A percentile compares a stretch with the other conserved stretches of the same genome.
Conservation (phyloP, 1,140 invertebrate species). For the Macrotrachela quadricornifera region DNA sequence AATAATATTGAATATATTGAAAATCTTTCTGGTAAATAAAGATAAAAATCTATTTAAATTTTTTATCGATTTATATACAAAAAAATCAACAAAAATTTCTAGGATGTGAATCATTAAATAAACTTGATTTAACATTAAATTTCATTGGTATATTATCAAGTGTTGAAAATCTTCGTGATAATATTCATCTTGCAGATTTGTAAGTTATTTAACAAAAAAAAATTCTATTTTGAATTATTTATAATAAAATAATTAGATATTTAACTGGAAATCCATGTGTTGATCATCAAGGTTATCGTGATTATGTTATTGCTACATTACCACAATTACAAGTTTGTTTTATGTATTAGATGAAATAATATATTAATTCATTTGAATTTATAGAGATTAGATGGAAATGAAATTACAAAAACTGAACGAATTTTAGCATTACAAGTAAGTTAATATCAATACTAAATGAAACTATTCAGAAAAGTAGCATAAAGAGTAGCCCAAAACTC, state of each 20-base stretch:
- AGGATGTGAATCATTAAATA: slow-evolving; percentile 64
- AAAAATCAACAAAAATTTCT: no score
- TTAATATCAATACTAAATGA: no score
- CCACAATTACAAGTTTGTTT: slow-evolving; percentile 43
- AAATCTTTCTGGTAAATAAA: slow-evolving; percentile 38
- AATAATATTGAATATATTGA: slow-evolving; percentile 80
- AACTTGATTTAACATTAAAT: slow-evolving; percentile 75
- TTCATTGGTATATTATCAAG: slow-evolving; percentile 62
- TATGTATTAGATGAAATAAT: no score
- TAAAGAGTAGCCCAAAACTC: no score
- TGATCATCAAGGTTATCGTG: slow-evolving; percentile 62
- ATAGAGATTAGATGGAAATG: slow-evolving; percentile 43
- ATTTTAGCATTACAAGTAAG: slow-evolving; percentile 4
- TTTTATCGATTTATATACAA: no score
- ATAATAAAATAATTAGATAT: slow-evolving; percentile 27
- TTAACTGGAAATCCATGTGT: slow-evolving; percentile 44
- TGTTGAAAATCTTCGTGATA: slow-evolving; percentile 42
- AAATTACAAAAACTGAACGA: slow-evolving; percentile 43
- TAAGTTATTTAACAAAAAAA: slow-evolving; percentile 17
- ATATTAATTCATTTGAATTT: no score
- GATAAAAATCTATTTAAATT: no score
- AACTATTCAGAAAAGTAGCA: no score
- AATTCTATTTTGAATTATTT: no score
- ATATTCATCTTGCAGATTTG: slow-evolving; percentile 33
- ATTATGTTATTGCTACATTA: slow-evolving; percentile 56